Conservation (phyloP, 2,797 vertebrate species). For the Okamejei kenojei region DNA sequence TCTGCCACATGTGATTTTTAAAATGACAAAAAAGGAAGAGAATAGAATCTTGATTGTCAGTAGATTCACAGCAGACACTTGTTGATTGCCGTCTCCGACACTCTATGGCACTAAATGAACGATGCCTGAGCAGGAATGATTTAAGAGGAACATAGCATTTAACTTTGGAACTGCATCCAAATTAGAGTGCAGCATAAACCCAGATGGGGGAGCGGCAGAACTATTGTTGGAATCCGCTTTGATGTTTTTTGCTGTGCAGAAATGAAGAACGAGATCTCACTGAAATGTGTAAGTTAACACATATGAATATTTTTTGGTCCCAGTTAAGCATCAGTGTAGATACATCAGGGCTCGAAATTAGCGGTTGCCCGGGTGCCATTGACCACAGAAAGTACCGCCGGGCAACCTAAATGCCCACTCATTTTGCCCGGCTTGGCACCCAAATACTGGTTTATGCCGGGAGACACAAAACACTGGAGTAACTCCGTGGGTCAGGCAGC, state of each 20-base stretch:
- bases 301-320: no score
- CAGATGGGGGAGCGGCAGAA: background rate
- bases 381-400: no score
- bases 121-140: background rate
- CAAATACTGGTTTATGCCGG: no score
- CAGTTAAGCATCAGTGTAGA: background rate
- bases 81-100: background rate
- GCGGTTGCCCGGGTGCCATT: no score
- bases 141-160: background rate
- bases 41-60: background rate
- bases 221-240: background rate
- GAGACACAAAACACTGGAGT: no score
- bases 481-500: no score
- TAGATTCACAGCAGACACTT: background rate
- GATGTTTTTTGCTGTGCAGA: background rate
- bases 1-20: background rate
- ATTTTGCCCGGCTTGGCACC: no score
- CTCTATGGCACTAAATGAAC: background rate
- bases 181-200: background rate
- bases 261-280: no score
- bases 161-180: background rate
- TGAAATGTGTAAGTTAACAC: background rate
- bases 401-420: no score
- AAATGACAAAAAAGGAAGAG: background rate
- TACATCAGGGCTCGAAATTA: no score